A percentile compares a stretch with the other conserved stretches of the same genome.
Evolutionary conservation across 2,888 invertebrate genomes (phyloP).

Genomic region (Chydorus sphaericus): DNA sequence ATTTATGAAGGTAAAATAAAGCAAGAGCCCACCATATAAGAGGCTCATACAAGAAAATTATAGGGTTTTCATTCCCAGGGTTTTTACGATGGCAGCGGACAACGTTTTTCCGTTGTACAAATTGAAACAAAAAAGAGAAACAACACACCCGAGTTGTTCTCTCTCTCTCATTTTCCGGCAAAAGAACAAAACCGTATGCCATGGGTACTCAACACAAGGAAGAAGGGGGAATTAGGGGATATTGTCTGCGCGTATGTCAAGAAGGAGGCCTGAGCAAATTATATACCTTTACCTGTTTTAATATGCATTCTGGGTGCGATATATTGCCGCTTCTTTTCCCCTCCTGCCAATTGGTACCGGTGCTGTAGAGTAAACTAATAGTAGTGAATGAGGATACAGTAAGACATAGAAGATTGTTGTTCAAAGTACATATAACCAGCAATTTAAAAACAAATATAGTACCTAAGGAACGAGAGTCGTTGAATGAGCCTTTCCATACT

Average conservation of each 20-base stretch:
- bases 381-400: not conserved
- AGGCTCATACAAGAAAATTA: slow-evolving; percentile 1
- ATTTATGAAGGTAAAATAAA: not conserved
- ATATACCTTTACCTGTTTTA: slow-evolving; percentile 6
- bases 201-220: not conserved
- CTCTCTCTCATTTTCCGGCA: too few relatives aligned
- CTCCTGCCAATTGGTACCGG: too few relatives aligned
- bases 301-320: slow-evolving; percentile 6
- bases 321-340: not conserved
- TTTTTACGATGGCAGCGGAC: slow-evolving; percentile 5
- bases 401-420: too few relatives aligned
- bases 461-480: too few relatives aligned
- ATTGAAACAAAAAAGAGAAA: slow-evolving; percentile 4
- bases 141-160: not conserved
- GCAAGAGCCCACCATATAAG: not conserved
- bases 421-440: too few relatives aligned
- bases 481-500: too few relatives aligned
- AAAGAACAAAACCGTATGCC: not conserved
- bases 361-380: not conserved
- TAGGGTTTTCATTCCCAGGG: not conserved
- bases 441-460: too few relatives aligned
- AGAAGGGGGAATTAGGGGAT: not conserved
- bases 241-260: not conserved
- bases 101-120: slow-evolving; percentile 2
- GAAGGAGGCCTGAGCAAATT: not conserved